Conservation (phyloP, 2,888 invertebrate genomes). For the Pachycephus smyrnensis region DNA sequence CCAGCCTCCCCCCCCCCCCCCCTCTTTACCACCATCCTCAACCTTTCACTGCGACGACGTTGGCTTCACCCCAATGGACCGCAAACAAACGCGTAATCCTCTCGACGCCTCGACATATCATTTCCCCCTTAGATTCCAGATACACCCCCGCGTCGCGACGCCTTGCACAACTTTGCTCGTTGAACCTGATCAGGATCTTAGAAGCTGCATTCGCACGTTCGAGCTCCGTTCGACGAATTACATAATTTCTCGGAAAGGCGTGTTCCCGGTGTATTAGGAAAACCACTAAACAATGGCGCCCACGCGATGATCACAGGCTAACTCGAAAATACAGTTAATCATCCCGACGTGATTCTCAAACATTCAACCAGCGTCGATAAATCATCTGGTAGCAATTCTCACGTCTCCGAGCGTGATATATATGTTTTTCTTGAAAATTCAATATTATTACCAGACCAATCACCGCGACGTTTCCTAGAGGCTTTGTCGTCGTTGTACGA, state of each 20-base stretch:
- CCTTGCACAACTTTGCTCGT: not conserved
- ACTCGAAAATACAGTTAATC: not conserved
- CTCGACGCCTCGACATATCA: conserved; percentile 43
- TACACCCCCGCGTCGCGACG: conserved; percentile 17
- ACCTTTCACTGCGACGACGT: conserved; percentile 21
- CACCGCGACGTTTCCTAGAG: not conserved
- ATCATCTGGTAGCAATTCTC: not conserved
- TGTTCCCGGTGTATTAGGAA: no score
- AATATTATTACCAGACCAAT: not conserved
- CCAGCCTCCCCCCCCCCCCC: conserved; percentile 16
- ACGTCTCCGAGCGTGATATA: not conserved
- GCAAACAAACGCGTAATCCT: conserved; percentile 59
- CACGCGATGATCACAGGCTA: not conserved
- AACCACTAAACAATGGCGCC: not conserved
- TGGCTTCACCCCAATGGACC: conserved; percentile 30
- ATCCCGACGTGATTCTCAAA: not conserved
- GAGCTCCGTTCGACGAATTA: no score
- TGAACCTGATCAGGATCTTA: not conserved
- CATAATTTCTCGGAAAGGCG: no score
- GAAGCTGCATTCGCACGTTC: not conserved
- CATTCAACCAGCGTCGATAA: not conserved
- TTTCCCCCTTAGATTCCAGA: conserved; percentile 28
- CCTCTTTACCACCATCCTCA: conserved; percentile 22
- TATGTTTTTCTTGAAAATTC: not conserved
- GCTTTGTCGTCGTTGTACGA: not conserved